Evolutionary conservation across 2,797 vertebrate species (phyloP).

Genomic region (Nasua narica): DNA sequence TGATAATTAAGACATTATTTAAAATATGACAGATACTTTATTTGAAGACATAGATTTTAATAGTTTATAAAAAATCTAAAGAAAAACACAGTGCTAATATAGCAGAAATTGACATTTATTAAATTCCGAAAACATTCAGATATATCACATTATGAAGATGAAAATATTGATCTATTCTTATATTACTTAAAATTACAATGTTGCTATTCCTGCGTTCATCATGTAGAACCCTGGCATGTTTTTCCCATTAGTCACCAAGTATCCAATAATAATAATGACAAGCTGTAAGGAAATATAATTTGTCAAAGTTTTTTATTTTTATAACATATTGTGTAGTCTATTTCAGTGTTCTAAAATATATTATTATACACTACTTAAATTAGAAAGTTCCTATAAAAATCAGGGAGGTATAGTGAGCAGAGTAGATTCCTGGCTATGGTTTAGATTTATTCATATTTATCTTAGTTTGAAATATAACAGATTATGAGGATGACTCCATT

Average conservation of each 20-base stretch:
- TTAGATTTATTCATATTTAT: not conserved
- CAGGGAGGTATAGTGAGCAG: not conserved
- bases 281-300: not conserved
- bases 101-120: not conserved
- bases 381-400: not conserved
- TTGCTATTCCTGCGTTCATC: not conserved
- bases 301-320: not conserved
- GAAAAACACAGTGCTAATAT: not conserved
- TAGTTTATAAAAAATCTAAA: not conserved
- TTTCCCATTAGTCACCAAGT: not conserved
- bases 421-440: not conserved
- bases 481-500: not conserved
- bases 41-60: not conserved
- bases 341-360: not conserved
- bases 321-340: not conserved
- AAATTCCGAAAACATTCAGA: not conserved
- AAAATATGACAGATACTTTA: not conserved
- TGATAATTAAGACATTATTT: not conserved
- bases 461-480: not conserved
- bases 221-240: not conserved
- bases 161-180: not conserved
- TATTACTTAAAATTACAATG: not conserved
- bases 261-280: not conserved
- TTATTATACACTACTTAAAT: not conserved
- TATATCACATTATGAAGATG: not conserved